Conservation (phyloP, 1,140 invertebrate genomes). For the Acromyrmex heyeri region DNA sequence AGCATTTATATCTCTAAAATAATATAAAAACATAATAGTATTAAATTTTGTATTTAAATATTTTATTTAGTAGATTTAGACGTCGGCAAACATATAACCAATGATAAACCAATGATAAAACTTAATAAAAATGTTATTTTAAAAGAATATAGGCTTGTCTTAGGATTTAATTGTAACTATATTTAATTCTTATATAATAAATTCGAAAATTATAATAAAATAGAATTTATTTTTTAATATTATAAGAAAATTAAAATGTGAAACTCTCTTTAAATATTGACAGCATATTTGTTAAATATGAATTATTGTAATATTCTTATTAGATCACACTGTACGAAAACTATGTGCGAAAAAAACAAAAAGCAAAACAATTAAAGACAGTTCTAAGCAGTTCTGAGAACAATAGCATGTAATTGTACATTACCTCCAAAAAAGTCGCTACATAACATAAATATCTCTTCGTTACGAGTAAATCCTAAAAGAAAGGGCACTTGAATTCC, state of each 20-base stretch:
- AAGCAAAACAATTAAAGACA: neutral
- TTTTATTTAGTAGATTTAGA: neutral
- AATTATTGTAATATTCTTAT: neutral
- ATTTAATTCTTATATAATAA: neutral
- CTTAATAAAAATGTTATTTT: no score
- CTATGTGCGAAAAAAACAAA: neutral
- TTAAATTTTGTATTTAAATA: no score
- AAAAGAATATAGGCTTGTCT: neutral
- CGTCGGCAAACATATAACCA: neutral
- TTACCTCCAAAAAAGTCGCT: constrained; percentile 69
- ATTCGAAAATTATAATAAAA: neutral
- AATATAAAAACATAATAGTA: neutral
- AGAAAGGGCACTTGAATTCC: constrained; percentile 88
- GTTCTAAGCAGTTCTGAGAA: neutral
- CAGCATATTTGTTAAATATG: neutral
- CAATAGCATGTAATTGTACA: neutral
- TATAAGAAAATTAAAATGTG: neutral
- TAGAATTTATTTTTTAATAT: neutral
- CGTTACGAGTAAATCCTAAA: constrained; percentile 88
- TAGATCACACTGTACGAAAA: neutral
- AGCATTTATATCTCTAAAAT: neutral
- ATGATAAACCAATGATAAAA: neutral
- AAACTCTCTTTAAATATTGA: neutral
- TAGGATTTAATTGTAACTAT: neutral
- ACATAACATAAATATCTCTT: constrained; percentile 86